Evolutionary conservation across 2,113 vertebrate species (phyloP), one percentile per base, ranked within the genome.

Genomic region (Hiodon alosoides): DNA sequence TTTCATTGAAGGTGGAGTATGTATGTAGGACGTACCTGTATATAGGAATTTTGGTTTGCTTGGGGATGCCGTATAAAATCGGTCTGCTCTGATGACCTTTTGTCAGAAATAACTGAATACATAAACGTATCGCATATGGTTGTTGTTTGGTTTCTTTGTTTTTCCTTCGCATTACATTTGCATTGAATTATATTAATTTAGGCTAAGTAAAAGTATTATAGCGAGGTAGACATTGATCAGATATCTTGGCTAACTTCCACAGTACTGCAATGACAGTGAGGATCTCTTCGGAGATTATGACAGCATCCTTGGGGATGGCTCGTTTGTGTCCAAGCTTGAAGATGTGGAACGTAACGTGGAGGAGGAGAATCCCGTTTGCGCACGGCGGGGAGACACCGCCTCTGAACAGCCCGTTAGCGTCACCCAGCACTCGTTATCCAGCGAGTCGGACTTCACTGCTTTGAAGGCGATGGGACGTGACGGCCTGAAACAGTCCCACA

Each of bases 271-370:
- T 0, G 92, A 93, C 0, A 90, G 89, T 5, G 96, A 96, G 72
- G 96, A 98, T 67, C 73, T 98, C 57, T 98, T 98, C 69, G 94
- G 90, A 0, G 92, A 90, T 79, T 94, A 93, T 17, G 93, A 95
- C 81, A 94, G 94, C 81, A 90, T 96, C 74, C 83, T 77, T 75
- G 90, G 85, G 59, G 92, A 93, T 16, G 73, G 84, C 59, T 94
- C 94, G 2, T 76, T 97, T 50, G 75, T 95, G 7, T 91, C 87
- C 3, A 90, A 92, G 58, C 83, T 94, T 75, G 91, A 94, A 17
- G 80, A 86, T 2, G 66, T 84, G 4, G 95, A 96, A 47, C 84
- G 87, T 9, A 80, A 77, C 0, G 80, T 79, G 8, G 57, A 76
- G 4, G 79, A 13, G n/a, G 62, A 64, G 0, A 73, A 77, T 8